Base-by-base conservation (phyloP, 2,113 vertebrate species). In the Gobiocypris rarus region DNA sequence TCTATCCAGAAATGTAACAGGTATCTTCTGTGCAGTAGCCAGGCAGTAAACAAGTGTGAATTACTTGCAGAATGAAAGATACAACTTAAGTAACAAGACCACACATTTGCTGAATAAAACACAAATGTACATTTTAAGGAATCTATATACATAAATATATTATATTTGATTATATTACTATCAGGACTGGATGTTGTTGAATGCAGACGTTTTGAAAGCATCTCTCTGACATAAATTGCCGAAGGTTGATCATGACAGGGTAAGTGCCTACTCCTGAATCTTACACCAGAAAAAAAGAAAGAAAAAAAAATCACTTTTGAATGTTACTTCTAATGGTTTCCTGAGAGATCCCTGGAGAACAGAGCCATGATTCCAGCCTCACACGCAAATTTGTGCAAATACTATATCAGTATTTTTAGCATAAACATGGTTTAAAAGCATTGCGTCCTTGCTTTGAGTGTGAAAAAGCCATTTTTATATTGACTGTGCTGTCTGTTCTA, bases 401-500 rank as follows among this genome's bases (percentile, higher is more conserved):
- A 90, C 89, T 90, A 91, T 91, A 88, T 91, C 91, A 91, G 92
- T 93, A 92, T 94, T 94, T 94, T 94, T 90, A 93, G 92, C 92
- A 94, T 94, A 91, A 92, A 90, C 38, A 79, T 86, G 85, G 81
- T 82, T 87, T 83, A 75, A 87, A 91, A 89, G 91, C 90, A 91
- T 93, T 94, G 93, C 81, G 89, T 92, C 92, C 91, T 93, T 94
- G 94, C 94, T 95, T 95, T 94, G 93, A 92, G 91, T 95, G 94
- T 88, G 93, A 91, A 93, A 94, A 95, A 94, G 93, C 94, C 92
- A 94, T 94, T 95, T 94, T 95, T 95, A 93, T 94, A 95, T 92
- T 92, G 91, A 93, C 92, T 93, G 93, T 93, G 93, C 90, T 94
- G 92, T 93, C 92, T 94, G 93, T 94, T 93, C 93, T 94, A 91